These are phyloP conservation scores for Megalurothrips usitatus DNA, from an alignment of 2,888 invertebrate species.

Conservation along the genomic window DNA sequence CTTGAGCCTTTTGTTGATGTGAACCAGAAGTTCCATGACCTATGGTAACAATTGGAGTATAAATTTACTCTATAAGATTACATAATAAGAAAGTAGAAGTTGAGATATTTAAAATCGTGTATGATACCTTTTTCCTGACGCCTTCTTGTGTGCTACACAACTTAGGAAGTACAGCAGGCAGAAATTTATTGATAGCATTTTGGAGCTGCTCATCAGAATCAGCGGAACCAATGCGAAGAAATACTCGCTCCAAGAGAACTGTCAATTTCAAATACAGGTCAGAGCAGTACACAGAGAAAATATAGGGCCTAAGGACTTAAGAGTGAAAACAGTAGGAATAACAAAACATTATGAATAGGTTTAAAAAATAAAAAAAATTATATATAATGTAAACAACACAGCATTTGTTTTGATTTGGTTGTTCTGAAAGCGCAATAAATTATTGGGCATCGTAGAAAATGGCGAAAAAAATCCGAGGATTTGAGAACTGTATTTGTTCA, in stretches of 20 bases:
- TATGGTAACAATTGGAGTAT: constrained; percentile 45
- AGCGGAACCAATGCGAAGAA: constrained; percentile 80
- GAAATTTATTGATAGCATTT: constrained; percentile 71
- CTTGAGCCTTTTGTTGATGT: constrained; percentile 85
- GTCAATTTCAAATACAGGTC: constrained; percentile 26
- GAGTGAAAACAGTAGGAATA: too few relatives aligned
- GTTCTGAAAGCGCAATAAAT: too few relatives aligned
- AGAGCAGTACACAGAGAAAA: too few relatives aligned
- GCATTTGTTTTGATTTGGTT: too few relatives aligned
- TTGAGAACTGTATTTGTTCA: too few relatives aligned
- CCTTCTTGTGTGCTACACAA: constrained; percentile 80
- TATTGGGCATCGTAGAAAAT: too few relatives aligned
- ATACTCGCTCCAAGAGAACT: constrained; percentile 86
- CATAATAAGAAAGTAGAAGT: constrained; percentile 1
- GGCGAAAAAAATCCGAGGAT: too few relatives aligned
- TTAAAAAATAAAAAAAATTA: too few relatives aligned
- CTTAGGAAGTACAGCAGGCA: constrained; percentile 86
- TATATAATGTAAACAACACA: too few relatives aligned
- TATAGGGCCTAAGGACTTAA: too few relatives aligned
- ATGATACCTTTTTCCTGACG: constrained; percentile 60
- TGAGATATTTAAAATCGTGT: background rate
- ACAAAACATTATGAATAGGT: too few relatives aligned
- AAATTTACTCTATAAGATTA: background rate
- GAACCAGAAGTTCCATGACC: constrained; percentile 89
- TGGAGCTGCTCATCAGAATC: constrained; percentile 87